A percentile compares a stretch with the other conserved stretches of the same genome.
Evolutionary conservation across 2,113 vertebrate species (phyloP).

Genomic region (Entelurus aequoreus): DNA sequence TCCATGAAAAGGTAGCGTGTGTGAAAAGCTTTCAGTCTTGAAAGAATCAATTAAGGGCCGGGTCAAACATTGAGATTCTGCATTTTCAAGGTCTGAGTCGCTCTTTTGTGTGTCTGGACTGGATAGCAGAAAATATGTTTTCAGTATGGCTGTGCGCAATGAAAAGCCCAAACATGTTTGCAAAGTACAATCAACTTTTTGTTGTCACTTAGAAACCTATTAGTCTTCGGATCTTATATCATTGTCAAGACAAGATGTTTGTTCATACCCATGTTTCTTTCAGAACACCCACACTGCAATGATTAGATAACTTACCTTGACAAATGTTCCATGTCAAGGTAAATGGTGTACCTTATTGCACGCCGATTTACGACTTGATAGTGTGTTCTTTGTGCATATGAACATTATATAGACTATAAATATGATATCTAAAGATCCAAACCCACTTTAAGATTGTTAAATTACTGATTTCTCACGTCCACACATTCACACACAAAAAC

Average conservation of each 20-base stretch:
- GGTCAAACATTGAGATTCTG: constrained; percentile 39
- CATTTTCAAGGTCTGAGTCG: constrained; percentile 44
- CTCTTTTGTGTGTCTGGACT: constrained; percentile 32
- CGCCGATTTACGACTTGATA: no score
- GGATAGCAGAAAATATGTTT: constrained; percentile 17
- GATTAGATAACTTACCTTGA: no score
- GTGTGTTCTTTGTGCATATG: no score
- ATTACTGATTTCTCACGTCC: no score
- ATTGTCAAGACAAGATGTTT: constrained; percentile 2
- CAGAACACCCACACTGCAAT: background rate
- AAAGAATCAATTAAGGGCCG: constrained; percentile 40
- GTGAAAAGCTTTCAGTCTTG: constrained; percentile 36
- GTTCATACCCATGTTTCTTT: background rate
- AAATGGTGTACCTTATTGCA: no score
- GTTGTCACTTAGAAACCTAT: constrained; percentile 15
- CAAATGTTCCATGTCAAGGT: no score
- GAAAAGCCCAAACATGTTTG: constrained; percentile 10
- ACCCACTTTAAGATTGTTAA: no score
- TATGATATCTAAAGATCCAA: no score
- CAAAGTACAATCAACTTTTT: constrained; percentile 3
- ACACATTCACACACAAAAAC: no score
- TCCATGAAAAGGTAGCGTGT: constrained; percentile 32
- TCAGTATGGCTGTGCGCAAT: background rate
- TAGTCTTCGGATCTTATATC: constrained; percentile 8
- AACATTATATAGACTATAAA: no score